These are phyloP conservation scores for Nematolebias whitei DNA, from an alignment of 2,113 vertebrate genomes.

Conservation along the genomic window DNA sequence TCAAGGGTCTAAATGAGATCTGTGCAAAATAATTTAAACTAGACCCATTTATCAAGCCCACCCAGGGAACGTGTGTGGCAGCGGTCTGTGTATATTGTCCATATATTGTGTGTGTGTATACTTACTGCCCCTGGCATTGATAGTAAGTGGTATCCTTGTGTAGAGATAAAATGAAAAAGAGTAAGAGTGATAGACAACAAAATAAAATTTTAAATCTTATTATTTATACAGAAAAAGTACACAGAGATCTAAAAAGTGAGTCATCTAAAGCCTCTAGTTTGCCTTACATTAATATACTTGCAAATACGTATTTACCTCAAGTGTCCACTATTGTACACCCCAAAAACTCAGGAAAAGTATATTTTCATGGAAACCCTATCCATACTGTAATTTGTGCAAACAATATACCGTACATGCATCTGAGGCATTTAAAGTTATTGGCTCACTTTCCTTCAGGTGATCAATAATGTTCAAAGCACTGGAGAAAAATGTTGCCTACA, in stretches of 20 bases:
- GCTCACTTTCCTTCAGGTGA: neutral
- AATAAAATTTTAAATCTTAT: slow-evolving; percentile 36
- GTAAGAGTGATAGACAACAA: slow-evolving; percentile 58
- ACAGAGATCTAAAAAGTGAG: slow-evolving; percentile 29
- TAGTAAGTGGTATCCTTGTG: slow-evolving; percentile 66
- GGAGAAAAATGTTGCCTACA: neutral
- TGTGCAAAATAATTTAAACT: slow-evolving; percentile 87
- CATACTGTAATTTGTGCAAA: neutral
- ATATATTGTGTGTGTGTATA: slow-evolving; percentile 40
- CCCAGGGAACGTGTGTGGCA: slow-evolving; percentile 62
- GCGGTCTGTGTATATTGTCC: slow-evolving; percentile 65
- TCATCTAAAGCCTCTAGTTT: neutral
- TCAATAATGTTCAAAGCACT: neutral
- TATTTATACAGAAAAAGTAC: slow-evolving; percentile 36
- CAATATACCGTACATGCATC: neutral
- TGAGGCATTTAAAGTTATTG: neutral
- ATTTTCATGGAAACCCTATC: neutral
- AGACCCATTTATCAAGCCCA: slow-evolving; percentile 83
- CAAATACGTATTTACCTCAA: no score
- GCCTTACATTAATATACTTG: neutral
- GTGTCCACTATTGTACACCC: neutral
- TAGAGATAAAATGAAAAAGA: slow-evolving; percentile 56
- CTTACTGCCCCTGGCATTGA: slow-evolving; percentile 60
- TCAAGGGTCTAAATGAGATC: slow-evolving; percentile 87
- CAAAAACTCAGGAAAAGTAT: neutral